A percentile compares a stretch with the other conserved stretches of the same genome.
These are phyloP conservation scores for Callospermophilus lateralis DNA, from an alignment of 2,113 vertebrate genomes.

Conservation along the genomic window DNA sequence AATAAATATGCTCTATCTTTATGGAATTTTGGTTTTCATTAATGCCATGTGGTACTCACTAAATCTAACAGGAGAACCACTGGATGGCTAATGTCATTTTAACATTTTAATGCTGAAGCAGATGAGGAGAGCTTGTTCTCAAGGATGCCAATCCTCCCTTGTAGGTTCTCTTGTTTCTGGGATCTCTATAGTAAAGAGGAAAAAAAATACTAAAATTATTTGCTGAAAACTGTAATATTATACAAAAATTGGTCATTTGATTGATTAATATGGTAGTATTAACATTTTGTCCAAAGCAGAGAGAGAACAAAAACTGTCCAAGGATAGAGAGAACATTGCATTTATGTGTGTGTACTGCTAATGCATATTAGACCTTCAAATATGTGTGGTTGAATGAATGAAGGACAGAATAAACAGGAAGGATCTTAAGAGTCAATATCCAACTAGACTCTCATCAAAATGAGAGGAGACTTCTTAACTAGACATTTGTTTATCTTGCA, in stretches of 20 bases:
- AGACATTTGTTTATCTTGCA: conserved; percentile 35
- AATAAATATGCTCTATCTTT: conserved; percentile 56
- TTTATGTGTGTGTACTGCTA: not conserved
- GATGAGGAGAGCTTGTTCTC: conserved; percentile 5
- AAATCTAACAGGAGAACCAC: conserved; percentile 61
- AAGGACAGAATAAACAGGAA: not conserved
- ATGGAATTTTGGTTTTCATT: conserved; percentile 63
- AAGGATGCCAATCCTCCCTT: conserved; percentile 52
- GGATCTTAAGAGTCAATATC: not conserved
- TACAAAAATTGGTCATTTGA: no score
- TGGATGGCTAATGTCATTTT: conserved; percentile 58
- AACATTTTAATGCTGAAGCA: conserved; percentile 24
- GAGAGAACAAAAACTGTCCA: not conserved
- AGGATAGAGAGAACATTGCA: not conserved
- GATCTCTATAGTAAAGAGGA: conserved; percentile 31
- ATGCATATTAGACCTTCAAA: not conserved
- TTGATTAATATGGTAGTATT: not conserved
- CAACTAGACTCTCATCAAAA: not conserved
- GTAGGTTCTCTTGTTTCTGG: not conserved
- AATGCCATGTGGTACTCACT: conserved; percentile 34
- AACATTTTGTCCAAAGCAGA: conserved; percentile 1
- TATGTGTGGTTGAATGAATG: not conserved
- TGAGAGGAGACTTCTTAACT: conserved; percentile 33
- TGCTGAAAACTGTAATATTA: not conserved
- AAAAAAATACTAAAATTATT: conserved; percentile 44